Percentiles rank a stretch among this genome's conserved stretches.
phyloP scores from a whole-genome alignment of 2,113 vertebrate species.

The Hystrix brachyura region DNA sequence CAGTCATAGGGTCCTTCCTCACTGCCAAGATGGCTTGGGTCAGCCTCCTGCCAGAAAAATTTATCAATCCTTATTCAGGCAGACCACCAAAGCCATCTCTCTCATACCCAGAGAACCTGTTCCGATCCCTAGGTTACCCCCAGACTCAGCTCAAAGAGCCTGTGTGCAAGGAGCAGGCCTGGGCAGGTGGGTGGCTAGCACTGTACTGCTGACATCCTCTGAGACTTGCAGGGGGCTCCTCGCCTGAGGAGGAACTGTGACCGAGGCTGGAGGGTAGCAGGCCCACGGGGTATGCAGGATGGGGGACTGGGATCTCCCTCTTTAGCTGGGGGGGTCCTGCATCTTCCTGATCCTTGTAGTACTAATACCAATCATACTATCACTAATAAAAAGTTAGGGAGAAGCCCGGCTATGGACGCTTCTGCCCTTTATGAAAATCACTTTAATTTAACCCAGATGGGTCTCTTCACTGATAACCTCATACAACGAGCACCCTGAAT shows the following conservation, averaged over 20 bases:
- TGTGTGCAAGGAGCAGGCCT: neutral
- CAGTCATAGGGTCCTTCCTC: neutral
- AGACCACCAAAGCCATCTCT: neutral
- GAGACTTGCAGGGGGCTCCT: neutral
- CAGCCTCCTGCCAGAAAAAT: neutral
- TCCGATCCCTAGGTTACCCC: neutral
- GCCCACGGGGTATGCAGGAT: neutral
- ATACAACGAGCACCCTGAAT: constrained; percentile 74
- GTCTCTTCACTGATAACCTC: constrained; percentile 82
- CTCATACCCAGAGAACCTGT: neutral
- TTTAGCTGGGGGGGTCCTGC: neutral
- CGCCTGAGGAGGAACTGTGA: neutral
- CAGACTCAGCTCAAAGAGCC: neutral
- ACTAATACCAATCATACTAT: no score
- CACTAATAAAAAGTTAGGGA: neutral
- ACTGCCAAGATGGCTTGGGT: neutral
- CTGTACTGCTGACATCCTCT: no score
- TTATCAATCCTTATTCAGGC: neutral
- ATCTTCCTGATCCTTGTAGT: neutral
- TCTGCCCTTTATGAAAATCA: constrained; percentile 76
- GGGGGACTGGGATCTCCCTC: neutral
- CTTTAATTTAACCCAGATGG: constrained; percentile 88
- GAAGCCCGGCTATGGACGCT: neutral
- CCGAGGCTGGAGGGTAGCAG: neutral
- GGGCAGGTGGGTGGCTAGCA: neutral